Evolutionary conservation across 2,797 vertebrate species (phyloP).

Genomic region (Acrocephalus scirpaceus): DNA sequence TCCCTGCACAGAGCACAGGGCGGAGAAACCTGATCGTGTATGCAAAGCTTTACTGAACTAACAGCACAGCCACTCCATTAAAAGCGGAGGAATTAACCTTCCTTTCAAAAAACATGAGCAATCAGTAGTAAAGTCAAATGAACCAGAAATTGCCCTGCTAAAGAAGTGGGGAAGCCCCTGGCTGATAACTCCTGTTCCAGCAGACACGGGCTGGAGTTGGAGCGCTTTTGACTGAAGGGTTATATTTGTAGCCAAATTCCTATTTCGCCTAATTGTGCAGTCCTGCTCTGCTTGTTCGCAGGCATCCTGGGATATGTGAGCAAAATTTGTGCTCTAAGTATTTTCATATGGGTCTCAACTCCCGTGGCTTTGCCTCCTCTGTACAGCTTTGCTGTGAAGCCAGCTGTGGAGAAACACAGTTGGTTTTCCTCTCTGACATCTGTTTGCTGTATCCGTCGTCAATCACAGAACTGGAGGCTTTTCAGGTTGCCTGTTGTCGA

Average conservation of each 20-base stretch:
- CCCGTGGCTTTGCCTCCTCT: constrained; percentile 35
- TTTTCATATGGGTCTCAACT: constrained; percentile 34
- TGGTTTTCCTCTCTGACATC: constrained; percentile 62
- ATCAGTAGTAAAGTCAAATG: constrained; percentile 11
- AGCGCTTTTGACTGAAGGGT: neutral
- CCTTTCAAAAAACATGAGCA: constrained; percentile 8
- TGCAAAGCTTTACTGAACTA: neutral
- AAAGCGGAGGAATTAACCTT: constrained; percentile 56
- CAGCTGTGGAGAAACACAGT: constrained; percentile 61
- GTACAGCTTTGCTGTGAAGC: constrained; percentile 44
- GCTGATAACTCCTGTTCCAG: neutral
- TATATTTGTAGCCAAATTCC: neutral
- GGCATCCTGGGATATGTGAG: constrained; percentile 33
- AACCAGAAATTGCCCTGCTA: neutral
- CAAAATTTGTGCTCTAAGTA: neutral
- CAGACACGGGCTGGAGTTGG: neutral
- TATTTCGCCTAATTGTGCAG: constrained; percentile 9
- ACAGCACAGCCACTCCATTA: constrained; percentile 24
- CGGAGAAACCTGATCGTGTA: neutral
- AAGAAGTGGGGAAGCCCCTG: constrained; percentile 22
- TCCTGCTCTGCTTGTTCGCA: constrained; percentile 43
- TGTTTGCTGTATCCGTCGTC: constrained; percentile 41
- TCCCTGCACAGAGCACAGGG: neutral
- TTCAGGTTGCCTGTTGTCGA: constrained; percentile 11
- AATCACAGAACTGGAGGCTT: constrained; percentile 32